phyloP scores from a whole-genome alignment of 2,113 vertebrate species.

The Phaethornis superciliosus region DNA sequence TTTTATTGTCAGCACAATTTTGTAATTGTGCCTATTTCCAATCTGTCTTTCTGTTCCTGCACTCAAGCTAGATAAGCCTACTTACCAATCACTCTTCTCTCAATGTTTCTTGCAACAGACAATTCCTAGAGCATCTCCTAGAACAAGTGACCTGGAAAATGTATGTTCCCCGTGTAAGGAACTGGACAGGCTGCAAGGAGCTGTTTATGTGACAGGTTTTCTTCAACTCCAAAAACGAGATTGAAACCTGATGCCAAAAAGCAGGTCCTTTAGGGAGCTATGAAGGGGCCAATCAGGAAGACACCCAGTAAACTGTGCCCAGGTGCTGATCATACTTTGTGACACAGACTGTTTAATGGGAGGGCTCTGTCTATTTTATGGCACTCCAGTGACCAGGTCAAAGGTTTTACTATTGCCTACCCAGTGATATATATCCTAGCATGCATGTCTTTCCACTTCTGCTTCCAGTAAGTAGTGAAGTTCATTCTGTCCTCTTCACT shows the following conservation, averaged over 20 bases:
- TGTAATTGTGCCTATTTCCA: neutral
- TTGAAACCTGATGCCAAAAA: neutral
- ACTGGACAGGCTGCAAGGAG: neutral
- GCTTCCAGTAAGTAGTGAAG: neutral
- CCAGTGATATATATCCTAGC: neutral
- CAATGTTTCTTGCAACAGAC: neutral
- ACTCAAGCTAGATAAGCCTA: neutral
- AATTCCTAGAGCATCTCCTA: neutral
- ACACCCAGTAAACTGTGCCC: rapidly evolving
- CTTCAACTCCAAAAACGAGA: neutral
- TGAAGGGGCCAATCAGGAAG: neutral
- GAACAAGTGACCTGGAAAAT: neutral
- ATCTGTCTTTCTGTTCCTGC: neutral
- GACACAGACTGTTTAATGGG: neutral
- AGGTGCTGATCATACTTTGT: neutral
- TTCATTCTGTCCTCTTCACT: neutral
- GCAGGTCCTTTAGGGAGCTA: neutral
- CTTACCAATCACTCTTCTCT: neutral
- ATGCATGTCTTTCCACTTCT: rapidly evolving
- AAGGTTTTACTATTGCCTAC: neutral
- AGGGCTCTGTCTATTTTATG: neutral
- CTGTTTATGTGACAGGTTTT: neutral
- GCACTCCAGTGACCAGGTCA: neutral
- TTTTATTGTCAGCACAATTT: neutral
- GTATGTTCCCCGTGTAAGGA: neutral